phyloP scores from a whole-genome alignment of 2,797 vertebrate genomes.

The Sarcophilus harrisii region DNA sequence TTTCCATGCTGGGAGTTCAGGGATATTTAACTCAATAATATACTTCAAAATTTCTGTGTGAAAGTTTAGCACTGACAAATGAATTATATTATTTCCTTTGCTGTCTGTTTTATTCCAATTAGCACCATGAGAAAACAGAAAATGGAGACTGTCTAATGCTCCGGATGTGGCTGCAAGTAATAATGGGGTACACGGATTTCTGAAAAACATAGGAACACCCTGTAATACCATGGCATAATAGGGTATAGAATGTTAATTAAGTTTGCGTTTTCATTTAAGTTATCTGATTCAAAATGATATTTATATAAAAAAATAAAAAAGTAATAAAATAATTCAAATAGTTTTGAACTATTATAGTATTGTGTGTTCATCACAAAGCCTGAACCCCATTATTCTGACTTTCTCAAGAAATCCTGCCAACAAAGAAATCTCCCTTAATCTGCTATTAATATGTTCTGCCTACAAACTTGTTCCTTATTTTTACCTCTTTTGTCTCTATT shows the following conservation, averaged over 20 bases:
- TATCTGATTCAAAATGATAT: not conserved
- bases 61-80: conserved; percentile 86
- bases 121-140: conserved; percentile 84
- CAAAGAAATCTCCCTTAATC: not conserved
- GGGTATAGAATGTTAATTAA: not conserved
- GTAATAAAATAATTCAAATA: not conserved
- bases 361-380: not conserved
- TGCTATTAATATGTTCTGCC: not conserved
- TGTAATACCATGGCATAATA: not conserved
- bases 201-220: conserved; percentile 53
- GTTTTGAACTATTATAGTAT: not conserved
- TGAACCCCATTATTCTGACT: not conserved
- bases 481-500: not conserved
- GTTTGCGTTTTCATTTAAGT: not conserved
- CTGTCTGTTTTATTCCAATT: conserved; percentile 85
- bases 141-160: conserved; percentile 84
- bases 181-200: conserved; percentile 84
- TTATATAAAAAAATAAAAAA: not conserved
- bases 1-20: conserved; percentile 87
- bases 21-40: conserved; percentile 82
- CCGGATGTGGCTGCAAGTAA: conserved; percentile 86
- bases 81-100: conserved; percentile 85
- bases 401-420: not conserved
- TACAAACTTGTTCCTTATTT: not conserved
- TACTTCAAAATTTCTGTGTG: conserved; percentile 84